Conservation (phyloP, 2,888 invertebrate genomes). For the Dasypogon diadema region DNA sequence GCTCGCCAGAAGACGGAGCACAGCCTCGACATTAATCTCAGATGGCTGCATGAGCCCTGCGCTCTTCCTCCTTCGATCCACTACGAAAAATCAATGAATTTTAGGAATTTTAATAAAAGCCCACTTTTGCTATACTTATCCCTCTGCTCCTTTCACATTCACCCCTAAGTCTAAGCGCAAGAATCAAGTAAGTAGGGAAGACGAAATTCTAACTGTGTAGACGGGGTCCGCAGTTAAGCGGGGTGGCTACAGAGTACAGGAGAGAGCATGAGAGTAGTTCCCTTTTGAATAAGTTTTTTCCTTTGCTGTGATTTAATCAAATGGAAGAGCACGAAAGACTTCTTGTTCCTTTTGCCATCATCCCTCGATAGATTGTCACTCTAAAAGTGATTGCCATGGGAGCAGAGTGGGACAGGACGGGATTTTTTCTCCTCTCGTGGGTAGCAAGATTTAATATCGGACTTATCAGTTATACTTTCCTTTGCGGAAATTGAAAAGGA, state of each 20-base stretch:
- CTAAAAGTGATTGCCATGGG: conserved; percentile 40
- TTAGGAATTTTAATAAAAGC: conserved; percentile 48
- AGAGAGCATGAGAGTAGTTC: conserved; percentile 31
- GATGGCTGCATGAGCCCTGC: conserved; percentile 12
- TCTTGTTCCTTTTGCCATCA: background rate
- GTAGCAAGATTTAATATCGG: conserved; percentile 36
- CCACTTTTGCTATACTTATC: conserved; percentile 3
- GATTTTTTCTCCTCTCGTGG: background rate
- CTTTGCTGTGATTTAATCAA: conserved; percentile 44
- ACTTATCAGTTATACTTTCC: conserved; percentile 44
- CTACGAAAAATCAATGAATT: conserved; percentile 44
- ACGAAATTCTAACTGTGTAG: background rate
- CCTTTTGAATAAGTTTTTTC: conserved; percentile 29
- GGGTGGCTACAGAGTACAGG: too few relatives aligned
- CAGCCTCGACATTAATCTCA: conserved; percentile 32
- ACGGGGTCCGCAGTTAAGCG: background rate
- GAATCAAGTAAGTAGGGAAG: background rate
- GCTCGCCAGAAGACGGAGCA: conserved; percentile 24
- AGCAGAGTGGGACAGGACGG: background rate
- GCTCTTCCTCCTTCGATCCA: background rate
- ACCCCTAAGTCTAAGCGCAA: background rate
- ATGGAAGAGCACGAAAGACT: conserved; percentile 29
- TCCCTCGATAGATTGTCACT: conserved; percentile 40
- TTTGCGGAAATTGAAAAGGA: conserved; percentile 47
- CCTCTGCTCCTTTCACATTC: background rate